phyloP scores from a whole-genome alignment of 2,888 invertebrate genomes.

The Eutolmus rufibarbis region DNA sequence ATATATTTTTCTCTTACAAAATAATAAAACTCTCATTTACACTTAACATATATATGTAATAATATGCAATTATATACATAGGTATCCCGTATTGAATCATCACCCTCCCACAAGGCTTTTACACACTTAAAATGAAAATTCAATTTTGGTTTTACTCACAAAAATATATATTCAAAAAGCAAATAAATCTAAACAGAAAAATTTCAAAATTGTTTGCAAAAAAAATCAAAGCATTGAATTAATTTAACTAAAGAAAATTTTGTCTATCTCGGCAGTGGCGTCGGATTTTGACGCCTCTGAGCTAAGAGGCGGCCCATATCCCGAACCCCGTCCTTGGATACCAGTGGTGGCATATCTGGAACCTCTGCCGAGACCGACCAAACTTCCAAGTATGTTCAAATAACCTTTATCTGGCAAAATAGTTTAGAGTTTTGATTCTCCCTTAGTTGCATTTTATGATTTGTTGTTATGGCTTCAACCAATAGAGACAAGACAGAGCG shows the following conservation, averaged over 20 bases:
- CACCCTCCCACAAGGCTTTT: background rate
- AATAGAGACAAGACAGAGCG: background rate
- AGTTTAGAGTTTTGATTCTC: conserved; percentile 5
- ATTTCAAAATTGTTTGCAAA: background rate
- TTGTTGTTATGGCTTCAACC: conserved; percentile 13
- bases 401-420: conserved; percentile 12
- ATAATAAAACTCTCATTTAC: no score
- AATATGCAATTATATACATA: no score
- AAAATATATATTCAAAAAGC: background rate
- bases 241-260: conserved; percentile 42
- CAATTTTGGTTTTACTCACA: background rate
- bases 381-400: conserved; percentile 61
- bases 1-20: no score
- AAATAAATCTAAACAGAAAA: background rate
- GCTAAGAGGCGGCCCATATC: conserved; percentile 54
- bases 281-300: conserved; percentile 56
- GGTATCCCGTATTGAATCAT: background rate
- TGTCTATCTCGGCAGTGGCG: conserved; percentile 57
- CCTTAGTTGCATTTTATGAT: conserved; percentile 36
- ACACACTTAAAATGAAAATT: background rate
- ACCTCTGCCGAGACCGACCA: conserved; percentile 62
- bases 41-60: no score
- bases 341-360: conserved; percentile 62
- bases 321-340: conserved; percentile 58
- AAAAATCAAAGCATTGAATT: background rate